Conservation (phyloP, 2,113 vertebrate genomes). For the Podarcis raffonei region DNA sequence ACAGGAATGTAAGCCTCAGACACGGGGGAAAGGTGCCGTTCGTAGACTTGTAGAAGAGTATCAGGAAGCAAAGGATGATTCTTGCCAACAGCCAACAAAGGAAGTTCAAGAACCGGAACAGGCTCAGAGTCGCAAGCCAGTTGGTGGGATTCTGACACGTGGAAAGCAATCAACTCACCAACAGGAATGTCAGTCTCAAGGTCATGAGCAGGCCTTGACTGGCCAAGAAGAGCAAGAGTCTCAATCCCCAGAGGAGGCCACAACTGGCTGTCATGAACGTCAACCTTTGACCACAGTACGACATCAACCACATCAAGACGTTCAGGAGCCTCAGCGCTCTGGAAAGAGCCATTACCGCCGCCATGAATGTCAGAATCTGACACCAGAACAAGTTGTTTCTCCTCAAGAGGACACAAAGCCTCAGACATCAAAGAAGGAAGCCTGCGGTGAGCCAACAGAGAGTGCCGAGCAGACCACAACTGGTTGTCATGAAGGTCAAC, state of each 20-base stretch:
- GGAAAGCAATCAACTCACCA: neutral
- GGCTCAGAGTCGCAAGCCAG: fast-evolving
- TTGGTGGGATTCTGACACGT: neutral
- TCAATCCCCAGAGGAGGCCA: neutral
- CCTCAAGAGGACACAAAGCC: neutral
- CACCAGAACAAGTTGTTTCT: neutral
- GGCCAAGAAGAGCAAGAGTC: neutral
- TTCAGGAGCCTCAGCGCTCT: neutral
- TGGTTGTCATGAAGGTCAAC: too few species aligned
- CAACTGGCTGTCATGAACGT: neutral
- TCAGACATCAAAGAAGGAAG: neutral
- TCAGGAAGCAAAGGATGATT: neutral
- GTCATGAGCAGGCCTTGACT: neutral
- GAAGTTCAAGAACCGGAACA: neutral
- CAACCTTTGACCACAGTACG: neutral
- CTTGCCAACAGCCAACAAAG: fast-evolving
- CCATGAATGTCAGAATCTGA: neutral
- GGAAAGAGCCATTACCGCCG: neutral
- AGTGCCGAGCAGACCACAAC: neutral
- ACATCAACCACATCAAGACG: fast-evolving
- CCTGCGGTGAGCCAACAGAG: neutral
- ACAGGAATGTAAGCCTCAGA: neutral
- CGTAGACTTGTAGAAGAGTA: too few species aligned
- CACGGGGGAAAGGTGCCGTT: neutral
- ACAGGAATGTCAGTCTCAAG: neutral